These are phyloP conservation scores for Orgyia antiqua DNA, from an alignment of 2,888 invertebrate genomes.

Conservation along the genomic window DNA sequence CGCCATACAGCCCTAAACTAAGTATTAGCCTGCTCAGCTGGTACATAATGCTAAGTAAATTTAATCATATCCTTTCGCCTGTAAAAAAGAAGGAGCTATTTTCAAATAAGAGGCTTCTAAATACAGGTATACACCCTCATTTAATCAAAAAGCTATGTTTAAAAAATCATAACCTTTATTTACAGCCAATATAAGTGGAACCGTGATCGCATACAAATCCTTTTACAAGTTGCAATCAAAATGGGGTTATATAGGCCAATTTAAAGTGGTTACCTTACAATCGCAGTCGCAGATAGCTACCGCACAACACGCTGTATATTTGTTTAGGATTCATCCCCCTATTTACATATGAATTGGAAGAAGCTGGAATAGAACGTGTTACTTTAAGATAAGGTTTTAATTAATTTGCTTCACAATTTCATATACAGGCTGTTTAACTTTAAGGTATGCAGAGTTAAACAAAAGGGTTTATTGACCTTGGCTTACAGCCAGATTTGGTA, in stretches of 20 bases:
- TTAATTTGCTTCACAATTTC: conserved; percentile 39
- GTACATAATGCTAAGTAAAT: too few relatives aligned
- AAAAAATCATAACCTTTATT: conserved; percentile 45
- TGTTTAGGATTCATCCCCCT: conserved; percentile 69
- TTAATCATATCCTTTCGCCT: too few relatives aligned
- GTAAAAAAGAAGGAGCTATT: not conserved
- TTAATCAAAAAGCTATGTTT: conserved; percentile 30
- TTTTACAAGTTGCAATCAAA: conserved; percentile 11
- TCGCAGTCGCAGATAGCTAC: conserved; percentile 46
- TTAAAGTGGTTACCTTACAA: conserved; percentile 40
- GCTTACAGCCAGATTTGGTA: conserved; percentile 58
- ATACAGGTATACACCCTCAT: conserved; percentile 27
- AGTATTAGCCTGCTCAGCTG: too few relatives aligned
- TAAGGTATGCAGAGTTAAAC: conserved; percentile 47
- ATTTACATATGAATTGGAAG: conserved; percentile 47
- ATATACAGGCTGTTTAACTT: conserved; percentile 40
- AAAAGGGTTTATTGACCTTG: conserved; percentile 69
- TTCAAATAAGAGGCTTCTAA: conserved; percentile 11
- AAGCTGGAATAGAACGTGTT: conserved; percentile 45
- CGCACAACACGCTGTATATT: conserved; percentile 63
- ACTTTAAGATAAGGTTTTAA: conserved; percentile 31
- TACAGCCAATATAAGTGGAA: conserved; percentile 29
- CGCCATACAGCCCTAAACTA: too few relatives aligned
- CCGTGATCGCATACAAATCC: conserved; percentile 15
- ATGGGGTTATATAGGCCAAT: conserved; percentile 30